A percentile compares a stretch with the other conserved stretches of the same genome.
Evolutionary conservation across 2,888 invertebrate genomes (phyloP).

Genomic region (Spilarctia lutea): DNA sequence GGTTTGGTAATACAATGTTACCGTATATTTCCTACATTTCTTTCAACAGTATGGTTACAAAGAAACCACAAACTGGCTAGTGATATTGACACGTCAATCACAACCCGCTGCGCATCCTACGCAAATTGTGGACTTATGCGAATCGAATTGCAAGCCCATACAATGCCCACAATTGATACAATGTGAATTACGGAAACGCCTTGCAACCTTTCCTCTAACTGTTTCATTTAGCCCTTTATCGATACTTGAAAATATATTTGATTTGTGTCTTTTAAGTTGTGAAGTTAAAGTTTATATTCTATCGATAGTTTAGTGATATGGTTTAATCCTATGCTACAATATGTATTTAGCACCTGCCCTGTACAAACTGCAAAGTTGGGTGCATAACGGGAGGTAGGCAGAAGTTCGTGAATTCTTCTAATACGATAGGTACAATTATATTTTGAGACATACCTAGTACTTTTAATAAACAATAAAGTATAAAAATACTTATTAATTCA

Average conservation of each 20-base stretch:
- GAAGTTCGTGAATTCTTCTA: too few species aligned
- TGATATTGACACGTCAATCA: slow-evolving; percentile 59
- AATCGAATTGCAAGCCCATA: slow-evolving; percentile 61
- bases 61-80: slow-evolving; percentile 30
- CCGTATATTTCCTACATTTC: slow-evolving; percentile 35
- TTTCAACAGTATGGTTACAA: slow-evolving; percentile 32
- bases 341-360: slow-evolving; percentile 54
- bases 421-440: too few species aligned
- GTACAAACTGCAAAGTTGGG: slow-evolving; percentile 8
- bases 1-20: slow-evolving; percentile 2
- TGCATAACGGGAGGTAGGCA: neutral
- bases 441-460: too few species aligned
- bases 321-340: slow-evolving; percentile 52
- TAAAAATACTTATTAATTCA: too few species aligned
- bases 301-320: neutral
- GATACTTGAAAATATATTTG: neutral
- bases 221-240: slow-evolving; percentile 52
- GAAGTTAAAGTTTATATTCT: slow-evolving; percentile 16
- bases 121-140: slow-evolving; percentile 55
- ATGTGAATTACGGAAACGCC: slow-evolving; percentile 33
- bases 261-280: neutral
- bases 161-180: slow-evolving; percentile 69
- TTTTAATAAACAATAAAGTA: too few species aligned
- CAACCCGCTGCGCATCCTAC: slow-evolving; percentile 30
- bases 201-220: slow-evolving; percentile 48